Base-by-base conservation (phyloP, 2,113 vertebrate genomes). In the Pheucticus melanocephalus region DNA sequence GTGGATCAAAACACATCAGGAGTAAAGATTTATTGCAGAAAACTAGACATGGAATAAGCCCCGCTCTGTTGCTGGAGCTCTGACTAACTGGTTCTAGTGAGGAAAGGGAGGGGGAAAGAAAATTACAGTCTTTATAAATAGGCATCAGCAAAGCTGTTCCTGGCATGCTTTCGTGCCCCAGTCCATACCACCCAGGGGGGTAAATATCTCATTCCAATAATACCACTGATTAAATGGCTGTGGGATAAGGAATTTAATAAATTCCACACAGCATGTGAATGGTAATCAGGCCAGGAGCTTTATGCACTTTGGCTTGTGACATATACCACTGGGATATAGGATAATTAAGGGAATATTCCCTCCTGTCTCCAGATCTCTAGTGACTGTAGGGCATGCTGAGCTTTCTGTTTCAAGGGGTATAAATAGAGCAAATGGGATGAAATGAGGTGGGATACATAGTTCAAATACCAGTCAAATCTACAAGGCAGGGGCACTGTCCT, bases 221-320 rank as follows among this genome's bases (percentile, higher is more conserved):
- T 92, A 88, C 80, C 56, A 57, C 71, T 80, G 90, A 96, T 92
- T 96, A 94, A 91, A 94, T 59, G 70, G 50, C 94, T 94, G 97
- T 95, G 93, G 91, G 87, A 92, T 97, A 94, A 96, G 90, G 91
- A 97, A 97, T 97, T 94, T 91, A 97, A 87, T 94, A 97, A 96
- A 97, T 97, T 88, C 91, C 78, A 82, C 54, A 82, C 88, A 90
- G 92, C 87, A 86, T 94, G 82, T 90, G 88, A 93, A 94, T 95
- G 88, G 88, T 91, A 96, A 95, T 91, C 85, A 95, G 78, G 59
- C 89, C 76, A 90, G 57, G 76, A 81, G 50, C 76, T 96, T 96
- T 97, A 84, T 92, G 85, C 82, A 86, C 91, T 95, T 95, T 88
- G 83, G 82, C 65, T 96, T 92, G 71, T 70, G 75, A 91, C 78